phyloP scores from a whole-genome alignment of 2,888 invertebrate species.

The Trissonchulus latispiculum region DNA sequence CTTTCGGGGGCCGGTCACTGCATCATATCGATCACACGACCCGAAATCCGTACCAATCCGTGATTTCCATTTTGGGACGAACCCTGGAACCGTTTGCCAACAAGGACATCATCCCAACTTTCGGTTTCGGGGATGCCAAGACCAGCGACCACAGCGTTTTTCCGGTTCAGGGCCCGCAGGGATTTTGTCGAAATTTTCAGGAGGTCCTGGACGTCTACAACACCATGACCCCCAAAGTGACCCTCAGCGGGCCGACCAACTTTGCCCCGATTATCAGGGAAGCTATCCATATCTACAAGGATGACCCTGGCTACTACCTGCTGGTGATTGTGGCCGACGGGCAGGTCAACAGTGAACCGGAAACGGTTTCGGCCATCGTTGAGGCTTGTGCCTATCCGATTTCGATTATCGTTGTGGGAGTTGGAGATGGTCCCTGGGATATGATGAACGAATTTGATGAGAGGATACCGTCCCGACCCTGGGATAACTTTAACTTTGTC shows the following conservation, averaged over 20 bases:
- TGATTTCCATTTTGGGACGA: constrained; percentile 48
- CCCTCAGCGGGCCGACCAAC: constrained; percentile 51
- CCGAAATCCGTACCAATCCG: constrained; percentile 49
- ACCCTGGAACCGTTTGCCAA: constrained; percentile 49
- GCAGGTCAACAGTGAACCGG: constrained; percentile 49
- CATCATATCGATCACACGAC: constrained; percentile 38
- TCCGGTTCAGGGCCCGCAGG: constrained; percentile 39
- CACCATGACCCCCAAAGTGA: constrained; percentile 46
- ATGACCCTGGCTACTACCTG: constrained; percentile 48
- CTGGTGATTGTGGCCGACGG: constrained; percentile 52
- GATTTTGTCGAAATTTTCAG: constrained; percentile 36
- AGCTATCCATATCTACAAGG: constrained; percentile 49
- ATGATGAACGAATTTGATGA: constrained; percentile 51
- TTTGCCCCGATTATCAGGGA: constrained; percentile 51
- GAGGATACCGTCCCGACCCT: constrained; percentile 47
- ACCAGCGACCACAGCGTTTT: constrained; percentile 48
- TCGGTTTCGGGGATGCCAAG: constrained; percentile 50
- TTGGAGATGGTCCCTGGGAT: constrained; percentile 52
- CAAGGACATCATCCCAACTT: constrained; percentile 48
- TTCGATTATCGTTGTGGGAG: constrained; percentile 51
- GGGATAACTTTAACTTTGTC: constrained; percentile 53
- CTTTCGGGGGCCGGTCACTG: constrained; percentile 47
- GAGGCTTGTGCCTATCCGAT: constrained; percentile 50
- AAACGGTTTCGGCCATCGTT: constrained; percentile 49
- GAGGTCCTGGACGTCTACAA: constrained; percentile 46